Base-by-base conservation (phyloP, 2,888 invertebrate genomes). In the Sipunculus nudus region DNA sequence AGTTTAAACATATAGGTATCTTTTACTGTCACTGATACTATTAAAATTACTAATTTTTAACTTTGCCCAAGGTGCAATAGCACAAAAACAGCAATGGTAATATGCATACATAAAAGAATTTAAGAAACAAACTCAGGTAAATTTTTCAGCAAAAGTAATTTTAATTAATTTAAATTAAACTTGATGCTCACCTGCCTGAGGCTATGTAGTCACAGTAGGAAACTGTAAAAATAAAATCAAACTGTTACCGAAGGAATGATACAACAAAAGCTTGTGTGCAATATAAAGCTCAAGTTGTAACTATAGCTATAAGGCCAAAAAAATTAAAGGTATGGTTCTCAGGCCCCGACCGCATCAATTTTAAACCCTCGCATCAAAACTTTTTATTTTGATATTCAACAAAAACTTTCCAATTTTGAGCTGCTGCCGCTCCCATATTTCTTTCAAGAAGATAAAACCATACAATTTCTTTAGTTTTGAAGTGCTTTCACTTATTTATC, bases 121-220 rank as follows among this genome's bases (percentile, higher is more conserved):
- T 8, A 43, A 43, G 19, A 19, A 8, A 10, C 13, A 16, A 19
- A 8, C 10, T 16, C 21, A 47, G 8, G 28, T 25, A 13, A 8
- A 47, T 47, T 8, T 13, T 16, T 10, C 43, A 43, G 10, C 16
- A 16, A 16, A 43, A 43, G 13, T 43, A 43, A n/a, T n/a, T n/a
- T n/a, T n/a, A n/a, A n/a, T n/a, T n/a, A n/a, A n/a, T n/a, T n/a
- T n/a, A n/a, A n/a, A n/a, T n/a, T n/a, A n/a, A n/a, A n/a, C n/a
- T n/a, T 38, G 45, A 39, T 28, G 62, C 68, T 53, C 67, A 77
- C 78, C 92, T 88, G 16, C 94, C 94, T 0, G 92, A 92, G 1
- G 93, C 92, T 56, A 90, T 91, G 85, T 92, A 93, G 85, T 94
- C 94, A 84, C 93, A 92, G 82, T 93, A 94, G 13, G 92, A 89